phyloP scores from a whole-genome alignment of 2,888 invertebrate genomes.

The Nomada goodeniana region DNA sequence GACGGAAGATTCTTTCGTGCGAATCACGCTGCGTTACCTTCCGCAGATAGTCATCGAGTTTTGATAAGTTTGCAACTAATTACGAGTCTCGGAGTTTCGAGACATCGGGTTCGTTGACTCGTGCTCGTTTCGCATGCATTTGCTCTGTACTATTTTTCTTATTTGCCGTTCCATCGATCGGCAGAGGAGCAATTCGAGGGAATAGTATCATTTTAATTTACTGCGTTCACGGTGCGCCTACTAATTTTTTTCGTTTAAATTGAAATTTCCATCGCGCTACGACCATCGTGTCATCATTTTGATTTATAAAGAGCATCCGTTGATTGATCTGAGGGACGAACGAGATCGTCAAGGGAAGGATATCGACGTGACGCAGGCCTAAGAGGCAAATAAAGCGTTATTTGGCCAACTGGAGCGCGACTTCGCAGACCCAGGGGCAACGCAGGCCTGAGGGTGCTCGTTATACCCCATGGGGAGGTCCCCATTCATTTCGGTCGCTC shows the following conservation, averaged over 20 bases:
- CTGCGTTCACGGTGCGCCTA: no score
- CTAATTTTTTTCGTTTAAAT: no score
- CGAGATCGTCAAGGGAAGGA: background rate
- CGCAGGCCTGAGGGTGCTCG: constrained; percentile 58
- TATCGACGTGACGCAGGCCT: constrained; percentile 29
- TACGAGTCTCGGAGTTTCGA: constrained; percentile 41
- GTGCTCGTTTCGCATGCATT: constrained; percentile 5
- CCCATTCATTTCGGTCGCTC: constrained; percentile 71
- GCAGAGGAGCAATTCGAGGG: no score
- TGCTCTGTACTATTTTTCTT: constrained; percentile 35
- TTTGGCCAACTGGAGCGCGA: constrained; percentile 55
- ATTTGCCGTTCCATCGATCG: background rate
- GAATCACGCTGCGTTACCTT: constrained; percentile 55
- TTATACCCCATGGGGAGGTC: constrained; percentile 60
- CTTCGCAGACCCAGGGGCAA: constrained; percentile 48
- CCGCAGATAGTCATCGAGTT: constrained; percentile 63
- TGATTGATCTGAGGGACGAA: background rate
- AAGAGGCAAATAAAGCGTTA: constrained; percentile 56
- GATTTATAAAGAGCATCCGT: background rate
- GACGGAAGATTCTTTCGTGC: constrained; percentile 58
- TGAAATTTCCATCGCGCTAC: no score
- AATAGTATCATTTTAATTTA: no score
- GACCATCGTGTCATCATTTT: no score
- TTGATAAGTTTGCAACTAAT: constrained; percentile 68
- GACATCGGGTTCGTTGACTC: background rate